Base-by-base conservation (phyloP, 2,797 vertebrate genomes). In the Meda fulgida region DNA sequence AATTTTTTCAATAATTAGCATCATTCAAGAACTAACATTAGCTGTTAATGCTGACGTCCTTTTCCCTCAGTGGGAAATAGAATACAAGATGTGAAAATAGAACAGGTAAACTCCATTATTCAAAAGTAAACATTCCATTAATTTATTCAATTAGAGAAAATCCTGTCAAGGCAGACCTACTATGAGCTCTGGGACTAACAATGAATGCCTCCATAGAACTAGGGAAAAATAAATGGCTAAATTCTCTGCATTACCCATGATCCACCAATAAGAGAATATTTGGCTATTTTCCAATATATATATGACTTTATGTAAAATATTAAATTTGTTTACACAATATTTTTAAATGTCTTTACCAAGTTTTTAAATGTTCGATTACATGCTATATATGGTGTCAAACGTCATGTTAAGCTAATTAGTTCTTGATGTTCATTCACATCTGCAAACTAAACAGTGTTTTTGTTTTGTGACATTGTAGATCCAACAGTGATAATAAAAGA, bases 401-500 rank as follows among this genome's bases (percentile, higher is more conserved):
- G 4, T 34, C 7, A 19, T 19, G 7, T 36, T 21, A 36, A 26
- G 40, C 40, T 14, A 48, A 26, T 34, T 65, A 31, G 14, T 65
- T 65, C 13, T 16, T 18, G 53, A n/a, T 58, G n/a, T 29, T 51
- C 5, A 51, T 7, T 75, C 43, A 31, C 46, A 19, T 31, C n/a
- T 48, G 16, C 10, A 34, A 9, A 29, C 46, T 53, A 53, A 75
- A 29, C 29, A 3, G 4, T 21, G 6, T 38, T 55, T 29, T 81
- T 58, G 8, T 70, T 16, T 67, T 48, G 21, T 67, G 21, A 65
- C 5, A 77, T 78, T 89, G 6, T 88, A 98, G 98, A 97, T 90
- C 95, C 95, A 38, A 96, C 95, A 0, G 96, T 99, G 89, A 95
- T 99, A 88, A 94, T 99, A 89, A 99, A 99, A 89, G 97, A 99